phyloP scores from a whole-genome alignment of 2,888 invertebrate species.

The Eilema griseolum region DNA sequence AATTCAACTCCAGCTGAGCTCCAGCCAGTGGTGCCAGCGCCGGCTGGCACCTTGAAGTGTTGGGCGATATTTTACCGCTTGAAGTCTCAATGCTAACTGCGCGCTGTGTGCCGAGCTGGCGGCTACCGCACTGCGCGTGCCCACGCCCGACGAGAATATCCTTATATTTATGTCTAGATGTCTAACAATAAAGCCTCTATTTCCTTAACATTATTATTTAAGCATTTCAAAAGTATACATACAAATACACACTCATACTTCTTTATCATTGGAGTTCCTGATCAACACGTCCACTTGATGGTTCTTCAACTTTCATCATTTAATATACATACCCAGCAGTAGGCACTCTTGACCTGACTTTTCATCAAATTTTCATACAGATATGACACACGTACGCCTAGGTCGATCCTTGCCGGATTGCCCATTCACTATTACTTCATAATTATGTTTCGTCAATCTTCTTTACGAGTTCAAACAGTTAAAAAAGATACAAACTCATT shows the following conservation, averaged over 20 bases:
- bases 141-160: conserved; percentile 24
- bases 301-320: too few species aligned
- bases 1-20: conserved; percentile 8
- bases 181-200: not conserved
- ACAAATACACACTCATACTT: not conserved
- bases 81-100: conserved; percentile 68
- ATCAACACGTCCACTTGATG: too few species aligned
- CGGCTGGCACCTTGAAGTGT: conserved; percentile 36
- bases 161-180: not conserved
- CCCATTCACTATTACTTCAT: too few species aligned
- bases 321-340: too few species aligned
- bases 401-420: too few species aligned
- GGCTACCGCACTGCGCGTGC: conserved; percentile 45
- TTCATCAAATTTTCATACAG: too few species aligned
- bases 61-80: conserved; percentile 56
- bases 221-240: not conserved
- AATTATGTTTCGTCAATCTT: too few species aligned
- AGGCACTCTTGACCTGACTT: too few species aligned
- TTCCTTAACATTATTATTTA: too few species aligned
- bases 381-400: too few species aligned
- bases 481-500: not conserved
- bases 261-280: too few species aligned
- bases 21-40: not conserved
- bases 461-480: too few species aligned
- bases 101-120: conserved; percentile 23